A percentile compares a stretch with the other conserved stretches of the same genome.
These are phyloP conservation scores for Drosophila guanche DNA, from an alignment of 1,140 invertebrate genomes.

Conservation along the genomic window DNA sequence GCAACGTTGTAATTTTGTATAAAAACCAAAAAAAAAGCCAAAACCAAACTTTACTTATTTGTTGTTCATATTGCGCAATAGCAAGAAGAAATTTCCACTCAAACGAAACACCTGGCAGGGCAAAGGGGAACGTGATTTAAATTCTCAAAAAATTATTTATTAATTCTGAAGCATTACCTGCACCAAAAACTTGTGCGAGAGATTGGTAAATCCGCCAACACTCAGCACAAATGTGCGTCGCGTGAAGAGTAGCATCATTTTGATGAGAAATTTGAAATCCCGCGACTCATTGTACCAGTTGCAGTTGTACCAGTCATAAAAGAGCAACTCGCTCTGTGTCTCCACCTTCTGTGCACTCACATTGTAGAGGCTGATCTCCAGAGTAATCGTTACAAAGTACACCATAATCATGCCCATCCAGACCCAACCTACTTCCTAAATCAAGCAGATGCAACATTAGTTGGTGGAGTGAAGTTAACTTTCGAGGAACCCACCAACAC, in stretches of 20 bases:
- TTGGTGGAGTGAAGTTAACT: background rate
- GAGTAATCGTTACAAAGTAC: conserved; percentile 59
- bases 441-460: background rate
- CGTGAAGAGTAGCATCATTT: conserved; percentile 66
- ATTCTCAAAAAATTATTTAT: background rate
- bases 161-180: conserved; percentile 29
- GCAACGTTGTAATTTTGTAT: conserved; percentile 78
- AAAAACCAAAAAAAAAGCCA: background rate
- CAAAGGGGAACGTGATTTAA: background rate
- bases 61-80: conserved; percentile 68
- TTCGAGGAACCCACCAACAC: conserved; percentile 38
- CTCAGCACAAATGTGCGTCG: conserved; percentile 50
- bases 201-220: conserved; percentile 69
- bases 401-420: conserved; percentile 73
- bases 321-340: conserved; percentile 65
- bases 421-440: conserved; percentile 57
- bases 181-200: conserved; percentile 65
- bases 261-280: conserved; percentile 67
- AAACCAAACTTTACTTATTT: conserved; percentile 36
- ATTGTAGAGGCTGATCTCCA: conserved; percentile 69
- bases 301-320: conserved; percentile 65
- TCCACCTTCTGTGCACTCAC: conserved; percentile 64
- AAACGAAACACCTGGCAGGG: conserved; percentile 57
- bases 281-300: conserved; percentile 64
- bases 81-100: conserved; percentile 73